These are phyloP conservation scores for Lutraria rhynchaena DNA, from an alignment of 1,140 invertebrate species.

Conservation along the genomic window DNA sequence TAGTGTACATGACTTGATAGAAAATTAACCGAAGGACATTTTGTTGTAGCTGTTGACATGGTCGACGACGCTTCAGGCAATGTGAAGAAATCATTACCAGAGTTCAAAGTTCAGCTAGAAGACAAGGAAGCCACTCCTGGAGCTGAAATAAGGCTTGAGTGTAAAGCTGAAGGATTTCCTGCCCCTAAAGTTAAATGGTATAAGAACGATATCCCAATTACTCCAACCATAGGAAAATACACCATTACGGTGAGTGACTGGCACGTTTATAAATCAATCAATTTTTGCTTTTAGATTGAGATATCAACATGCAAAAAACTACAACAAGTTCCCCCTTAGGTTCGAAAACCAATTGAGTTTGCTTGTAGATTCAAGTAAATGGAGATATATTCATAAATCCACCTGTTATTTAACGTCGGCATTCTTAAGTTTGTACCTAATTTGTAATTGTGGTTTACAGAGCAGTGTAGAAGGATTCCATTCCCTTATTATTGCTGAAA, in stretches of 20 bases:
- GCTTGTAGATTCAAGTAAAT: too few relatives aligned
- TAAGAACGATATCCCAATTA: constrained; percentile 46
- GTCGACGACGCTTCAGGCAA: not conserved
- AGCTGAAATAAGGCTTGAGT: constrained; percentile 46
- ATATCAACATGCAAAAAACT: too few relatives aligned
- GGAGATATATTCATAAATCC: too few relatives aligned
- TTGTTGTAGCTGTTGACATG: not conserved
- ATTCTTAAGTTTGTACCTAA: too few relatives aligned
- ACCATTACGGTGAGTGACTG: constrained; percentile 40
- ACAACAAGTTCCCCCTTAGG: too few relatives aligned
- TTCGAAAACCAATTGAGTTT: too few relatives aligned
- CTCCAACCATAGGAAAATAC: constrained; percentile 47
- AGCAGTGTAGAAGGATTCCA: constrained; percentile 45
- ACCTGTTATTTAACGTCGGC: too few relatives aligned
- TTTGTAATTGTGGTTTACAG: constrained; percentile 9
- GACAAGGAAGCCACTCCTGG: constrained; percentile 27
- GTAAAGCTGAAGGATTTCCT: constrained; percentile 50
- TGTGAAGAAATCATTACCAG: constrained; percentile 20
- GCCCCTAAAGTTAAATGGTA: constrained; percentile 54
- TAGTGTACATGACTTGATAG: too few relatives aligned
- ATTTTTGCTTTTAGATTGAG: too few relatives aligned
- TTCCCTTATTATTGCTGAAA: constrained; percentile 32
- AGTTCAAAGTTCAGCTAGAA: constrained; percentile 49
- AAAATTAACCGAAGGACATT: too few relatives aligned
- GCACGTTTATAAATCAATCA: too few relatives aligned